Evolutionary conservation across 1,140 invertebrate species (phyloP).

Genomic region (Hirudo medicinalis): DNA sequence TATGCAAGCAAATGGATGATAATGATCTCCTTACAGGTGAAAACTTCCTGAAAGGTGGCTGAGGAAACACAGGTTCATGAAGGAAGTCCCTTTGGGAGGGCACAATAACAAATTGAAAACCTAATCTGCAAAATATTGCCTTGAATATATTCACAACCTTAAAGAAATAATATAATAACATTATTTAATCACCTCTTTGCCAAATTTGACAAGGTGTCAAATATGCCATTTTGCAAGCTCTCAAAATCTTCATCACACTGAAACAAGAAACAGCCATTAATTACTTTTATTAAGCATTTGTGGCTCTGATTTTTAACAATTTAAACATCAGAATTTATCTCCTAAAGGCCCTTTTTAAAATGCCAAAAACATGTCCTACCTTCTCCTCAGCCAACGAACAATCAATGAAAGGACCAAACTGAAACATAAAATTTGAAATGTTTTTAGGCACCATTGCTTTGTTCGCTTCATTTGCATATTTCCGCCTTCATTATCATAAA

Average conservation of each 20-base stretch:
- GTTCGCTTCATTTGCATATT: no score
- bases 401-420: constrained; percentile 10
- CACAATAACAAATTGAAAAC: constrained; percentile 58
- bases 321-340: background rate
- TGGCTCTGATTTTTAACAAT: background rate
- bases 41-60: constrained; percentile 46
- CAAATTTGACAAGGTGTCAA: no score
- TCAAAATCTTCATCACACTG: no score
- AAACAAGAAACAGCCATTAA: no score
- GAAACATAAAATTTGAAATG: background rate
- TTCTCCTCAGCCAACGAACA: background rate
- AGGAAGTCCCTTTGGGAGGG: constrained; percentile 62
- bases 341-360: no score
- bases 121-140: constrained; percentile 41
- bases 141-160: no score
- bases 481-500: no score
- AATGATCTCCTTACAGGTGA: background rate
- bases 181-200: no score
- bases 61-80: constrained; percentile 64
- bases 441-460: no score
- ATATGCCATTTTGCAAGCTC: no score
- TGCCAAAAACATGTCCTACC: background rate
- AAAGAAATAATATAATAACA: no score
- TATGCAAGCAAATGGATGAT: background rate
- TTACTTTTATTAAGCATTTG: no score